phyloP scores from a whole-genome alignment of 2,113 vertebrate species.

The Protomyctophum bolini region DNA sequence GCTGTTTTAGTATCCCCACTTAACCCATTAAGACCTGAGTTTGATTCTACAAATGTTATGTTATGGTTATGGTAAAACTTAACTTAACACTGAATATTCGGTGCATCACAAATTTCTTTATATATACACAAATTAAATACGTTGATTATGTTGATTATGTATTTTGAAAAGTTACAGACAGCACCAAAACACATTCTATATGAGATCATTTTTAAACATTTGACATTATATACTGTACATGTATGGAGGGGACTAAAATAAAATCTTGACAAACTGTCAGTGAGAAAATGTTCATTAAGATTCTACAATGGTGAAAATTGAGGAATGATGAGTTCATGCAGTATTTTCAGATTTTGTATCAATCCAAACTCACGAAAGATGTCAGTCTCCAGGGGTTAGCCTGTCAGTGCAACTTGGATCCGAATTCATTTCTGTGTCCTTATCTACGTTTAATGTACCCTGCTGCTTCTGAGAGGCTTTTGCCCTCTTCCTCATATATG shows the following conservation, averaged over 20 bases:
- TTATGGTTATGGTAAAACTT: too few relatives aligned
- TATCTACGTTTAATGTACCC: background rate
- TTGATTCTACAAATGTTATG: too few relatives aligned
- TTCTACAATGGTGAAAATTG: background rate
- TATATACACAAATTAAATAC: too few relatives aligned
- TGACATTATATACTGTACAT: background rate
- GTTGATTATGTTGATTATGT: background rate
- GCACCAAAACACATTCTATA: background rate
- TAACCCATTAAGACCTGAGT: too few relatives aligned
- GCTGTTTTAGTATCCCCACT: too few relatives aligned
- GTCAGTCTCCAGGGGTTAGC: slow-evolving; percentile 13
- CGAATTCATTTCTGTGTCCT: background rate
- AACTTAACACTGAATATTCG: too few relatives aligned
- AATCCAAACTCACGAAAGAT: background rate
- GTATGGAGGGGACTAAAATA: background rate
- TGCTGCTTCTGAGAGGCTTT: background rate
- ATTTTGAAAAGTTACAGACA: background rate
- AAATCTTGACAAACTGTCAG: background rate
- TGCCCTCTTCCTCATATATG: slow-evolving; percentile 29
- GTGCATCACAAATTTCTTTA: too few relatives aligned
- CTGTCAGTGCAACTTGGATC: slow-evolving; percentile 20
- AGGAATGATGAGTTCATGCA: background rate
- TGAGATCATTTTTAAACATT: background rate
- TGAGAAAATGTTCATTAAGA: background rate
- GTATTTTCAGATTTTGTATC: background rate